Evolutionary conservation across 1,140 invertebrate species (phyloP), one percentile per base, ranked within the genome.

Genomic region (Zeugodacus cucurbitae): DNA sequence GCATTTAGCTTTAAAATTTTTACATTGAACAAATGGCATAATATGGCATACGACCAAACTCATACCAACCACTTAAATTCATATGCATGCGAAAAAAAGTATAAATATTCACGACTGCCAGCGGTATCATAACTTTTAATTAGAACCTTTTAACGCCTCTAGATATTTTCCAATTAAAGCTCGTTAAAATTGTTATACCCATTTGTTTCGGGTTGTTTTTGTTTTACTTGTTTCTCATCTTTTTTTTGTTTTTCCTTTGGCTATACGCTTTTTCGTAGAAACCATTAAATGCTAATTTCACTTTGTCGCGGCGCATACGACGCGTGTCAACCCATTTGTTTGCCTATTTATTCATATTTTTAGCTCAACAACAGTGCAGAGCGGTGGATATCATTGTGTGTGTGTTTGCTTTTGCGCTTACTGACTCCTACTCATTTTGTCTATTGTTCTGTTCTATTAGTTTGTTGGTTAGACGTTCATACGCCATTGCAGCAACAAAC

Each of bases 261-360:
- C 7, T 29, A 10, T 32, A 17, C 4, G 11, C 34, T 2, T 37
- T 37, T 74, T 74, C 37, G 34, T 74, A 74, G 20, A 41, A 74
- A 74, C 17, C 70, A 41, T 41, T 41, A 74, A 74, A 74, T 22
- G 17, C 32, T 74, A 41, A 41, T 41, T 70, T 41, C 70, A 34
- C 17, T 20, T 17, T 74, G 70, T 74, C 70, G 32, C 22, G 10
- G 32, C 22, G 10, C 32, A 1, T 74, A 22, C 37, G 70, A 74
- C 34, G 37, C 22, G 70, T 74, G 70, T 74, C 70, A 41, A 74
- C 70, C 34, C 70, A 74, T 74, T 74, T 74, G 70, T 74, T 74
- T 74, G 37, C 37, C 70, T 74, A 41, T 41, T 74, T 41, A 74
- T 74, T 44, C 70, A 74, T 74, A 74, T 41, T 74, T 74, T n/a